Conservation (phyloP, 2,888 invertebrate genomes). For the Rhopalosiphum nymphaeae region DNA sequence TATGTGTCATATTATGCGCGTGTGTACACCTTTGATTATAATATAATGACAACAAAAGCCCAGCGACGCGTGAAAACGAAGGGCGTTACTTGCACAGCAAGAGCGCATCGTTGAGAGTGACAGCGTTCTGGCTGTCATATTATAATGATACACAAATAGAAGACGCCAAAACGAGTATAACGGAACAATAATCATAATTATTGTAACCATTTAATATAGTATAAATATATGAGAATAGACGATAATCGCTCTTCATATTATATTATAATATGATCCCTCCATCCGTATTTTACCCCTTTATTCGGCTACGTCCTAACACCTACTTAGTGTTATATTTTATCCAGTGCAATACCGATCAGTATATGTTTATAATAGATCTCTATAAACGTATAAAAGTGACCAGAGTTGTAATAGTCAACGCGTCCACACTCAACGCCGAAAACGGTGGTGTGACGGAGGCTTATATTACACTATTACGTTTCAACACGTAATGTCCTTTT, state of each 20-base stretch:
- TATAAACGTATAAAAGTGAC: background rate
- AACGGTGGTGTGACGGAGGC: background rate
- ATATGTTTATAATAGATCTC: background rate
- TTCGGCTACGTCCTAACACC: background rate
- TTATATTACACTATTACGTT: background rate
- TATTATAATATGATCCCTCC: background rate
- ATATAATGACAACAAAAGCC: background rate
- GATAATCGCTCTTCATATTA: background rate
- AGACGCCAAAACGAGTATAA: background rate
- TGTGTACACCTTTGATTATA: background rate
- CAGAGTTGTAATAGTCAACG: background rate
- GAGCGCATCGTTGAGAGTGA: background rate
- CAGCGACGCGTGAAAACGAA: constrained; percentile 20
- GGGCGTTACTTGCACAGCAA: background rate
- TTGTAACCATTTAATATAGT: background rate
- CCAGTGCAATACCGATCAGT: background rate
- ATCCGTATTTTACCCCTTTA: background rate
- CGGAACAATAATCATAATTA: background rate
- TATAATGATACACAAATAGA: background rate
- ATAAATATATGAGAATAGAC: background rate
- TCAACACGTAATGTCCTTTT: background rate
- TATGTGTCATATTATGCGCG: background rate
- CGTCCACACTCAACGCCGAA: background rate
- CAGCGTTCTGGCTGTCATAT: background rate
- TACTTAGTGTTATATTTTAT: background rate